Percentiles rank a stretch among this genome's conserved stretches.
These are phyloP conservation scores for Pachyseris speciosa DNA, from an alignment of 64 coral and sea anemone species.

Conservation along the genomic window DNA sequence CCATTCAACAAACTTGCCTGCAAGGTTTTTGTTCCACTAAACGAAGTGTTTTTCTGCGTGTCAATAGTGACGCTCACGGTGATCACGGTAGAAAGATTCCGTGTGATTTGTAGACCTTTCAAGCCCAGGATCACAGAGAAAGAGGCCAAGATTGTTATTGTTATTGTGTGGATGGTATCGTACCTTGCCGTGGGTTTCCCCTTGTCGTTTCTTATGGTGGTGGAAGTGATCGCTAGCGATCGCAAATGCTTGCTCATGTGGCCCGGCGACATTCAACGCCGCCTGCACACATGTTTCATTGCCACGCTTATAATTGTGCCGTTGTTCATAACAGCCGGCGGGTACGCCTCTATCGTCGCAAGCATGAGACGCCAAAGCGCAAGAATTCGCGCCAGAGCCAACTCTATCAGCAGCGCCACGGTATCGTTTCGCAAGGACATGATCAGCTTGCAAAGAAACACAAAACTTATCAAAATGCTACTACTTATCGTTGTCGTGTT, in stretches of 20 bases:
- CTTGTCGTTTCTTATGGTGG: slow-evolving; percentile 67
- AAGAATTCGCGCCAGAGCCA: slow-evolving; percentile 46
- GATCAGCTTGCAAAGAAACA: slow-evolving; percentile 39
- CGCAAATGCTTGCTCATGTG: slow-evolving; percentile 68
- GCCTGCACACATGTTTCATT: slow-evolving; percentile 71
- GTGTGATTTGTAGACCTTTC: slow-evolving; percentile 79
- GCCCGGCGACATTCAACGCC: slow-evolving; percentile 51
- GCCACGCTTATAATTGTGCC: slow-evolving; percentile 77
- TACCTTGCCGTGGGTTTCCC: slow-evolving; percentile 87
- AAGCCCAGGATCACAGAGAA: slow-evolving; percentile 61
- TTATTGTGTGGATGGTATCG: slow-evolving; percentile 81
- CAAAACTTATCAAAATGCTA: slow-evolving; percentile 85
- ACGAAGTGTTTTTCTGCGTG: slow-evolving; percentile 91
- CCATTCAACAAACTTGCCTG: slow-evolving; percentile 83
- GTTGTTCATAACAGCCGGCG: slow-evolving; percentile 71
- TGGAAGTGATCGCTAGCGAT: background rate
- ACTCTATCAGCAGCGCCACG: slow-evolving; percentile 22
- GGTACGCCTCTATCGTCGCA: slow-evolving; percentile 71
- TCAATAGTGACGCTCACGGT: slow-evolving; percentile 88
- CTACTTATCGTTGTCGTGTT: slow-evolving; percentile 80
- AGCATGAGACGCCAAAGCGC: slow-evolving; percentile 66
- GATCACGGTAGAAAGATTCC: slow-evolving; percentile 87
- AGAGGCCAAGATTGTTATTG: slow-evolving; percentile 74
- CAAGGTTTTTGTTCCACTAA: slow-evolving; percentile 75
- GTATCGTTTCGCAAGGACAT: slow-evolving; percentile 46